phyloP scores from a whole-genome alignment of 2,113 vertebrate species.

The Vulpes lagopus region DNA sequence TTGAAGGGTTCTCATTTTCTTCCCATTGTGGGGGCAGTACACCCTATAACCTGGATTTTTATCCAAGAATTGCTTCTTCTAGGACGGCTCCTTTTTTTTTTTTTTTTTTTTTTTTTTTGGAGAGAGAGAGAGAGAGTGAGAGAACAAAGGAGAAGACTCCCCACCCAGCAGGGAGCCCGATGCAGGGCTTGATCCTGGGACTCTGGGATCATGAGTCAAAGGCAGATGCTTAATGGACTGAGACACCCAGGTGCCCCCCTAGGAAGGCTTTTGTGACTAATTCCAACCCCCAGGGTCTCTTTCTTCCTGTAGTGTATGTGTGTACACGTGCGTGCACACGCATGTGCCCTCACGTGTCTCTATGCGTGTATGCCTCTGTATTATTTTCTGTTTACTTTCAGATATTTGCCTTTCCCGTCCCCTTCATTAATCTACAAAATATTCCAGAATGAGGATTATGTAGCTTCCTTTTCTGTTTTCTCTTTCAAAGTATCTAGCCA shows the following conservation, averaged over 20 bases:
- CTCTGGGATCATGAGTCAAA: not conserved
- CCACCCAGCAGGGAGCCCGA: no score
- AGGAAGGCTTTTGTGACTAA: not conserved
- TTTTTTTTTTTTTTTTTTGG: not conserved
- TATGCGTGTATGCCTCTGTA: not conserved
- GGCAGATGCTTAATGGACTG: not conserved
- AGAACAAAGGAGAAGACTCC: no score
- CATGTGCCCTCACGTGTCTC: not conserved
- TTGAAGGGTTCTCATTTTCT: not conserved
- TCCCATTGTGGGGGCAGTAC: not conserved
- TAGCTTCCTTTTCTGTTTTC: slow-evolving; percentile 6
- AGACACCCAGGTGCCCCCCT: not conserved
- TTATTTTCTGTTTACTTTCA: not conserved
- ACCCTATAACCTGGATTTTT: not conserved
- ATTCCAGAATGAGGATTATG: not conserved
- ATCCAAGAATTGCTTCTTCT: not conserved
- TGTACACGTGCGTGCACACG: not conserved
- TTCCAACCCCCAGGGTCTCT: not conserved
- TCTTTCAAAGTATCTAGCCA: not conserved
- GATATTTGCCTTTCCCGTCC: not conserved
- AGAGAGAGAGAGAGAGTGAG: no score
- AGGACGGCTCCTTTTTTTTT: not conserved
- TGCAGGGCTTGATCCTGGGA: not conserved
- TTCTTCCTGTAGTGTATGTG: not conserved
- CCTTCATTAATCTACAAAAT: not conserved